Percentiles rank a stretch among this genome's conserved stretches.
phyloP scores from a whole-genome alignment of 1,140 invertebrate species.

The Temnothorax longispinosus region DNA sequence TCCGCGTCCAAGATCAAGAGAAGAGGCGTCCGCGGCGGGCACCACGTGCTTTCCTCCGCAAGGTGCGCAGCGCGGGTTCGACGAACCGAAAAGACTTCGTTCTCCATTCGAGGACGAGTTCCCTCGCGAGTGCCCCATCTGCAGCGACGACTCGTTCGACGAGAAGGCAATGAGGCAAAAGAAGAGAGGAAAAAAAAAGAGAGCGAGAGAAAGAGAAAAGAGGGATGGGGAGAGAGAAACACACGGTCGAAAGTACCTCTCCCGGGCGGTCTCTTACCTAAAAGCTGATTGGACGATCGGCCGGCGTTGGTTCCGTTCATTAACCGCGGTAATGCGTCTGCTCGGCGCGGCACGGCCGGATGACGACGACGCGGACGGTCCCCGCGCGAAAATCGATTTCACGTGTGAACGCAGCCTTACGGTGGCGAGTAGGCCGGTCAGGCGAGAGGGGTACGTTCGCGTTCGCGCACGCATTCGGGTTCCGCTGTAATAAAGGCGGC shows the following conservation, averaged over 20 bases:
- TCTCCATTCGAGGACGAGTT: neutral
- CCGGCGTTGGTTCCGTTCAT: constrained; percentile 66
- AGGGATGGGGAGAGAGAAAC: too few species aligned
- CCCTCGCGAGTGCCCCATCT: too few species aligned
- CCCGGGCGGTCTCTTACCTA: constrained; percentile 58
- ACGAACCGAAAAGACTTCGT: neutral
- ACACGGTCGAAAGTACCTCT: neutral
- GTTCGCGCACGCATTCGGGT: constrained; percentile 81
- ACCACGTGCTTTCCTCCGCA: constrained; percentile 8
- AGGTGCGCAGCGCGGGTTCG: neutral
- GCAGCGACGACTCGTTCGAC: neutral
- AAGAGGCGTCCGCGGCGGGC: neutral
- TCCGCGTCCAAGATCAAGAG: neutral
- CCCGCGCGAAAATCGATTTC: constrained; percentile 56
- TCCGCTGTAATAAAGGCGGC: constrained; percentile 65
- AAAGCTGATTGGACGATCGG: constrained; percentile 73
- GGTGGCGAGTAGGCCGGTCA: constrained; percentile 68
- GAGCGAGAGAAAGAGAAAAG: too few species aligned
- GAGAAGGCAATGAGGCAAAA: neutral
- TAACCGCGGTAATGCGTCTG: constrained; percentile 64
- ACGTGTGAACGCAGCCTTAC: constrained; percentile 78
- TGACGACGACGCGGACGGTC: constrained; percentile 40
- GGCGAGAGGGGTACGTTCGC: constrained; percentile 77
- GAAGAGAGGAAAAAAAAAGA: neutral
- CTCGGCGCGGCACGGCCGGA: constrained; percentile 49